Conservation (phyloP, 2,113 vertebrate species). For the Xenopus borealis region DNA sequence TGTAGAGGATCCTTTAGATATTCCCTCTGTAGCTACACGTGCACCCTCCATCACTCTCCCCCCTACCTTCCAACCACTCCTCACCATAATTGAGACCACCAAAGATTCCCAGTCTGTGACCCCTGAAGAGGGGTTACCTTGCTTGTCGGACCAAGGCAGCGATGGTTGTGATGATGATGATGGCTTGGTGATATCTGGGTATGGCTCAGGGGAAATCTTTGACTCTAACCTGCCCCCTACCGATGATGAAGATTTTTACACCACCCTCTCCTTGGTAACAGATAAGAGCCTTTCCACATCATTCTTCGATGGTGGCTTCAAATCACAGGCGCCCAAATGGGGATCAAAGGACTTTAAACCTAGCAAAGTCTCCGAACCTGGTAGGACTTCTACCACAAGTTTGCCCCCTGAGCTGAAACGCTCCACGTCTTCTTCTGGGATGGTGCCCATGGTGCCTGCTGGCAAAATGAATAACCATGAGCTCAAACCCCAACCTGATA, state of each 20-base stretch:
- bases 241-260: slow-evolving; percentile 99
- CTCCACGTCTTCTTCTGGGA: slow-evolving; percentile 91
- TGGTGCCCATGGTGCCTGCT: slow-evolving; percentile 90
- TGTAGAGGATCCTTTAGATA: slow-evolving; percentile 96
- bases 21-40: slow-evolving; percentile 91
- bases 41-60: slow-evolving; percentile 94
- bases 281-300: slow-evolving; percentile 98
- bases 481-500: slow-evolving; percentile 94
- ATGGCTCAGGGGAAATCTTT: slow-evolving; percentile 99
- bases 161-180: slow-evolving; percentile 97
- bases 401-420: slow-evolving; percentile 95
- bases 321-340: slow-evolving; percentile 96
- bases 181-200: slow-evolving; percentile 99
- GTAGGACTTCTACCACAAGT: slow-evolving; percentile 91
- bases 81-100: slow-evolving; percentile 99
- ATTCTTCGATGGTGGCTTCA: slow-evolving; percentile 98
- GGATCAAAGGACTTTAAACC: slow-evolving; percentile 98
- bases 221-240: slow-evolving; percentile 98
- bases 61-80: slow-evolving; percentile 95
- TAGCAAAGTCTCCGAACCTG: slow-evolving; percentile 94
- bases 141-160: slow-evolving; percentile 99
- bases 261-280: slow-evolving; percentile 99
- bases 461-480: slow-evolving; percentile 97
- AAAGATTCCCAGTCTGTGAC: slow-evolving; percentile 99
- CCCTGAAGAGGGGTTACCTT: slow-evolving; percentile 99